Percentiles rank a stretch among this genome's conserved stretches.
phyloP scores from a whole-genome alignment of 2,888 invertebrate genomes.

The Xiphydria camelus region DNA sequence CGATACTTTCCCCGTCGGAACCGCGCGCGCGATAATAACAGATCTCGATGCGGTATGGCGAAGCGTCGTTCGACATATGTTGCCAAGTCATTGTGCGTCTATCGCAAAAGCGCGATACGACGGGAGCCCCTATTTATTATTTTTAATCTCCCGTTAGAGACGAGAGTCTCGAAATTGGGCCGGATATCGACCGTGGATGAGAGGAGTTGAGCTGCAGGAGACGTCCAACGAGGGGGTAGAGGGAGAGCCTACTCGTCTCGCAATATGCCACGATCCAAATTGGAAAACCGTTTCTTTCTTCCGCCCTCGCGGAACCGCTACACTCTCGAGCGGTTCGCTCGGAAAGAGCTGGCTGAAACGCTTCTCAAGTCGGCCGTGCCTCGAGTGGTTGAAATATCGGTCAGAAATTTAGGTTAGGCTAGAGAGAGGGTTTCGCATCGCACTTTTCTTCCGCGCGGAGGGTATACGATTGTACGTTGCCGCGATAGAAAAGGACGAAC shows the following conservation, averaged over 20 bases:
- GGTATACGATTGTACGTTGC: too few relatives aligned
- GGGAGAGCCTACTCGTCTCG: conserved; percentile 31
- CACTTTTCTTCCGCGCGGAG: too few relatives aligned
- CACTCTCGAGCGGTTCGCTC: too few relatives aligned
- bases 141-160: conserved; percentile 41
- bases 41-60: conserved; percentile 42
- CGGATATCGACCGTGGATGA: too few relatives aligned
- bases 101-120: background rate
- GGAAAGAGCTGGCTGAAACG: too few relatives aligned
- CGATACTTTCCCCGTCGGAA: background rate
- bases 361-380: too few relatives aligned
- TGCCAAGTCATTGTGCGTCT: conserved; percentile 38
- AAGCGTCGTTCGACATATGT: conserved; percentile 48
- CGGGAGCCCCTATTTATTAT: conserved; percentile 22
- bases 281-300: conserved; percentile 17
- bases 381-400: too few relatives aligned
- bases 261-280: conserved; percentile 39
- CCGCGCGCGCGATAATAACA: conserved; percentile 39
- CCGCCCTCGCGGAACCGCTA: background rate
- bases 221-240: too few relatives aligned
- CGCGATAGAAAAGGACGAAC: too few relatives aligned
- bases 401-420: too few relatives aligned
- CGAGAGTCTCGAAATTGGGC: conserved; percentile 31
- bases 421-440: too few relatives aligned
- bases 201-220: too few relatives aligned